phyloP scores from a whole-genome alignment of 2,797 vertebrate species.

The Chelonia mydas region DNA sequence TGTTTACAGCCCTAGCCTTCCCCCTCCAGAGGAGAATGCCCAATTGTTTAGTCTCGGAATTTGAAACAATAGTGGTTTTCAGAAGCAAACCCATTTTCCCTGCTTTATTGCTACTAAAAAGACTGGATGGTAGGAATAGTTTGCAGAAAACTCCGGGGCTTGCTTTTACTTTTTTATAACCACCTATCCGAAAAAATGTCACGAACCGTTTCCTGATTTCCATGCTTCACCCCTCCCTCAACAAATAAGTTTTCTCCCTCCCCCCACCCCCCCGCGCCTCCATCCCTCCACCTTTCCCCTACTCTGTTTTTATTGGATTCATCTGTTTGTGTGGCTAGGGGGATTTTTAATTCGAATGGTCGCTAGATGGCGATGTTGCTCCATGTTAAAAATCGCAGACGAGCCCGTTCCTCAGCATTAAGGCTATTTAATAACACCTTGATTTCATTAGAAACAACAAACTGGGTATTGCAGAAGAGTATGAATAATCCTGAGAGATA shows the following conservation, averaged over 20 bases:
- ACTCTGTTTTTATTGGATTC: background rate
- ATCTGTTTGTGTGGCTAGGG: fast-evolving
- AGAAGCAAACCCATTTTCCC: constrained; percentile 43
- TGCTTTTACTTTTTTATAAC: background rate
- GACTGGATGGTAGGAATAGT: background rate
- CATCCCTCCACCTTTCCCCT: fast-evolving
- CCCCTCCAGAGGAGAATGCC: constrained; percentile 76
- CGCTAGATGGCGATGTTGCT: constrained; percentile 91
- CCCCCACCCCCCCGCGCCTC: background rate
- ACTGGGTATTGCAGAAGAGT: constrained; percentile 17
- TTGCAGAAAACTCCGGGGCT: background rate
- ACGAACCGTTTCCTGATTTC: constrained; percentile 12
- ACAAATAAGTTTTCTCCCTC: constrained; percentile 44
- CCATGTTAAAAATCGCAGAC: constrained; percentile 73
- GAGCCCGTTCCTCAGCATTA: background rate
- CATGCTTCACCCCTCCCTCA: constrained; percentile 11
- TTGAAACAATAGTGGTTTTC: constrained; percentile 78
- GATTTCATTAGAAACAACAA: background rate
- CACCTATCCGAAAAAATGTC: constrained; percentile 35
- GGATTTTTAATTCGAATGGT: background rate
- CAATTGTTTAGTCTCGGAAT: constrained; percentile 79
- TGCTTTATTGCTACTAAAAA: constrained; percentile 34
- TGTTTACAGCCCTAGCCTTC: constrained; percentile 77
- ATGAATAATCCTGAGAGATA: constrained; percentile 31
- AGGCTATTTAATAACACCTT: constrained; percentile 32